Evolutionary conservation across 2,888 invertebrate genomes (phyloP).

Genomic region (Alviniconcha strummeri): DNA sequence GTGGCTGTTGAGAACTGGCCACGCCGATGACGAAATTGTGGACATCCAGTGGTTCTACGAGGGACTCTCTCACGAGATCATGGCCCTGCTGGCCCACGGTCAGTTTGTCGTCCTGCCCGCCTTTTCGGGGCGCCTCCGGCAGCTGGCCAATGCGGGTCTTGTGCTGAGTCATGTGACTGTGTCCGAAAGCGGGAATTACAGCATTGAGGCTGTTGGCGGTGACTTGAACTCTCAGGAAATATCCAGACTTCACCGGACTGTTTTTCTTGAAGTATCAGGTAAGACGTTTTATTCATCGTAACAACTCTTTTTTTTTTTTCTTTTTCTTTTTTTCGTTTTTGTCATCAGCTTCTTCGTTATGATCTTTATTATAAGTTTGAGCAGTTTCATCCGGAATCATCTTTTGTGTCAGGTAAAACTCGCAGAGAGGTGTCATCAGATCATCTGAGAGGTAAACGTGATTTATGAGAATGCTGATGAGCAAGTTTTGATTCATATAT

Average conservation of each 20-base stretch:
- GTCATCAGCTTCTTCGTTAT: too few species aligned
- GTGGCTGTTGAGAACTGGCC: neutral
- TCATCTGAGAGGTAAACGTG: too few species aligned
- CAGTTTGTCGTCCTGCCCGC: neutral
- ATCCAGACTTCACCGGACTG: neutral
- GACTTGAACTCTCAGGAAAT: neutral
- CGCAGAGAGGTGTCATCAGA: too few species aligned
- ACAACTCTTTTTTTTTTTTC: too few species aligned
- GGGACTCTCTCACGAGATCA: neutral
- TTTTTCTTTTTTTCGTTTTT: too few species aligned
- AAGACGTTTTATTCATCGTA: neutral
- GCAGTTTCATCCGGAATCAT: too few species aligned
- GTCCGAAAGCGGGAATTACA: neutral
- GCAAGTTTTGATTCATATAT: too few species aligned
- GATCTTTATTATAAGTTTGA: too few species aligned
- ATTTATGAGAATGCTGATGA: too few species aligned
- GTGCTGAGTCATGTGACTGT: neutral
- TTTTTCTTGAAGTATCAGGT: neutral
- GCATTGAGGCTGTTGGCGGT: neutral
- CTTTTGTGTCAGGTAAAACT: too few species aligned
- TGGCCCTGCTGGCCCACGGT: neutral
- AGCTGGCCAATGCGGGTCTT: neutral
- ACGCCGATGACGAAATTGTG: neutral
- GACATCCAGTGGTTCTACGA: constrained; percentile 2
- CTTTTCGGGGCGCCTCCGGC: neutral